Conservation (phyloP, 2,888 invertebrate species). For the Parelbella ahira region DNA sequence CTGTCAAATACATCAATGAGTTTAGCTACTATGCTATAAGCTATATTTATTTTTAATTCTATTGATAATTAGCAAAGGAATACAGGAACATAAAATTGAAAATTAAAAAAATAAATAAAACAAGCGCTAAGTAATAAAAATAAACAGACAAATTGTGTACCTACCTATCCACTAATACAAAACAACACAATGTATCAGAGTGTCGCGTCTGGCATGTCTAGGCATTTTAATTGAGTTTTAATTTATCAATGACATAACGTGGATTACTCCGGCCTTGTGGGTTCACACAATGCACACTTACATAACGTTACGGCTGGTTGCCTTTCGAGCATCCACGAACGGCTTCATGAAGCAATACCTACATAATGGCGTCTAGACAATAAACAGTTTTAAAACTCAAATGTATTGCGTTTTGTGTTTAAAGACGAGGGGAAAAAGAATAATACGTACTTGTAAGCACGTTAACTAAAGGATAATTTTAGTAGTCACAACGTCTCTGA, state of each 20-base stretch:
- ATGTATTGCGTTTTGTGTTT: constrained; percentile 5
- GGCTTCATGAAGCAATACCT: constrained; percentile 27
- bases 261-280: constrained; percentile 43
- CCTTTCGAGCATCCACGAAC: constrained; percentile 31
- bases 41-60: no score
- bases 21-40: no score
- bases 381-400: constrained; percentile 7
- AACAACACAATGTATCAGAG: neutral
- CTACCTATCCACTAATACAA: no score
- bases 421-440: neutral
- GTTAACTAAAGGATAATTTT: neutral
- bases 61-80: no score
- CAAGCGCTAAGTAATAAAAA: neutral
- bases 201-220: constrained; percentile 2
- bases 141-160: no score
- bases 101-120: neutral
- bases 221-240: constrained; percentile 39
- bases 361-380: constrained; percentile 31
- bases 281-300: constrained; percentile 47
- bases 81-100: no score
- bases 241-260: constrained; percentile 51
- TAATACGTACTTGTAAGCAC: constrained; percentile 1
- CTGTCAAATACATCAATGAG: no score
- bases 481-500: no score
- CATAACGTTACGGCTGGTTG: constrained; percentile 40